Evolutionary conservation across 1,140 invertebrate species (phyloP).

Genomic region (Octopus sinensis): DNA sequence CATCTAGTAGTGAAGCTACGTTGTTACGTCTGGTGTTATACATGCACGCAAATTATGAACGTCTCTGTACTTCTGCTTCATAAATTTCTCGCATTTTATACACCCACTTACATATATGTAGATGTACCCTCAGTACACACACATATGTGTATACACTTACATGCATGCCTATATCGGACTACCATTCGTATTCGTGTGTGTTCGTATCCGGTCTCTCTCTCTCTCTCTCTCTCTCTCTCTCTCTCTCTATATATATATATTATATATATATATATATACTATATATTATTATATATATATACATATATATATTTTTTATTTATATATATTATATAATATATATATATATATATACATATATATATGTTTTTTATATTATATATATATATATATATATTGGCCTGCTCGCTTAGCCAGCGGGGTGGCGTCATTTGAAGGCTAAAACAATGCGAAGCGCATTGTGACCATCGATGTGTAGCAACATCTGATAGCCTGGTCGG

Average conservation of each 20-base stretch:
- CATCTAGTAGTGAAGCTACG: no score
- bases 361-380: no score
- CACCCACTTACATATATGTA: background rate
- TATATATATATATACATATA: background rate
- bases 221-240: background rate
- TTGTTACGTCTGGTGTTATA: no score
- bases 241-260: background rate
- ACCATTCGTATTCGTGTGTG: background rate
- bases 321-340: background rate
- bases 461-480: no score
- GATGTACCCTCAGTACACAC: background rate
- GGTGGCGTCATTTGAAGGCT: no score
- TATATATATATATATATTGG: no score
- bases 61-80: no score
- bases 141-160: background rate
- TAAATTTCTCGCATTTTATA: background rate
- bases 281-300: background rate
- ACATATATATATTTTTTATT: background rate
- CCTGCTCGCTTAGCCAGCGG: no score
- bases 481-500: no score
- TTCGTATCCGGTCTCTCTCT: background rate
- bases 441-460: no score
- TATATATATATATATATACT: slow-evolving; percentile 1
- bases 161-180: background rate
- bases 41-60: no score